Evolutionary conservation across 2,797 vertebrate species (phyloP), one percentile per base, ranked within the genome.

Genomic region (Setipinna tenuifilis): DNA sequence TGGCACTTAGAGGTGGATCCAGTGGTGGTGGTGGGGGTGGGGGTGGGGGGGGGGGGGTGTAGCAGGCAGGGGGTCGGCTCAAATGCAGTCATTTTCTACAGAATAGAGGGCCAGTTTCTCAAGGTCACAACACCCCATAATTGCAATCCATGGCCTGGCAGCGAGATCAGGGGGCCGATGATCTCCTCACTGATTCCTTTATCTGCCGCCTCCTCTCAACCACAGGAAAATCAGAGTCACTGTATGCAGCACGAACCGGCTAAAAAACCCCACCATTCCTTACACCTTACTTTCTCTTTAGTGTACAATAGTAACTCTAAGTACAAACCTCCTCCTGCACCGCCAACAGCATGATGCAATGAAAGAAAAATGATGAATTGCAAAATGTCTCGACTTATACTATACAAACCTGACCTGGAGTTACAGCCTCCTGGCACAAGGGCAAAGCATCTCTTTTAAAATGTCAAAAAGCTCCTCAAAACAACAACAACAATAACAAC

Each of bases 121-220:
- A 85, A 87, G 85, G 85, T 88, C 84, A 88, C 71, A 19, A 41
- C 35, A 41, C 35, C 35, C 12, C 68, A 83, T n/a, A 85, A 87
- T 84, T 80, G 78, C 81, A 86, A 86, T 57, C 21, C 62, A 7
- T 5, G n/a, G 28, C 58, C 58, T 83, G 83, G 48, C 82, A 87
- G 59, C 68, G 54, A 90, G 35, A 83, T 5, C 50, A 83, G 28
- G 82, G 7, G 44, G 9, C 58, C 54, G 57, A 75, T 82, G 10
- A 61, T 82, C 41, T 85, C 54, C 10, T 10, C 71, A 83, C 31
- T 57, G 82, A 44, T 83, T 62, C 61, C 46, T 54, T 65, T 58
- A 41, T 41, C 2, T 12, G 7, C 23, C 9, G 7, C 23, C 9
- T 25, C 23, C 6, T 65, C 61, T n/a, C 25, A 68, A 16, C 3